These are phyloP conservation scores for Myotis lucifugus DNA, from an alignment of 2,113 vertebrate genomes.

Conservation along the genomic window DNA sequence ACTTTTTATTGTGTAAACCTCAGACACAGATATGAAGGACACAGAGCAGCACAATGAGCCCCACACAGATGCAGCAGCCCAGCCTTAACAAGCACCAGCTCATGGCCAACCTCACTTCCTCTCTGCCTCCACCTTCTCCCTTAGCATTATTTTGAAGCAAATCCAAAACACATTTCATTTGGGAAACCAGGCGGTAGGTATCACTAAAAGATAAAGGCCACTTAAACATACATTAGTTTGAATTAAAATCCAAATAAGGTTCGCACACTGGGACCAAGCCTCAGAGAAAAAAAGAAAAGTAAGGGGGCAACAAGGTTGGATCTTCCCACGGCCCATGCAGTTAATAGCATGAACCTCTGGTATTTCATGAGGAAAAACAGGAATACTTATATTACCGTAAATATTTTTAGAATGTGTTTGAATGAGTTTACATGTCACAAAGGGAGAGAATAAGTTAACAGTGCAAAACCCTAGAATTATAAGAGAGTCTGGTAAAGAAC, in stretches of 20 bases:
- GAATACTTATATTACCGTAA: not conserved
- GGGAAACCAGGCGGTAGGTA: not conserved
- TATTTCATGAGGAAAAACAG: not conserved
- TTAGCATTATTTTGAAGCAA: not conserved
- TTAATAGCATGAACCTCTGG: not conserved
- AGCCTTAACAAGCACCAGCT: not conserved
- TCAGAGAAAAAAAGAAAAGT: not conserved
- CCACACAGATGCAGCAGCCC: fast-evolving
- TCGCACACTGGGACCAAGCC: not conserved
- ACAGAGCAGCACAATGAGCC: not conserved
- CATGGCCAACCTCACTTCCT: not conserved
- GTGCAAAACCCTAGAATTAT: not conserved
- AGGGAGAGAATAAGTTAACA: not conserved
- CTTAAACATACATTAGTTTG: not conserved
- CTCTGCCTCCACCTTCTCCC: not conserved
- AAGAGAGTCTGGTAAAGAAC: not conserved
- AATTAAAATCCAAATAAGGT: not conserved
- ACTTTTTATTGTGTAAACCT: not conserved
- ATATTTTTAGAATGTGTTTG: not conserved
- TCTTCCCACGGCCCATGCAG: not conserved
- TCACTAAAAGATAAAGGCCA: not conserved
- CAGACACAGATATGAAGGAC: not conserved
- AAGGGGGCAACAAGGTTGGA: fast-evolving
- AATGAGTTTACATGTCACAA: not conserved
- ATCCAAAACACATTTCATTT: not conserved